phyloP scores from a whole-genome alignment of 2,113 vertebrate genomes.

The Colistium nudipinnis region DNA sequence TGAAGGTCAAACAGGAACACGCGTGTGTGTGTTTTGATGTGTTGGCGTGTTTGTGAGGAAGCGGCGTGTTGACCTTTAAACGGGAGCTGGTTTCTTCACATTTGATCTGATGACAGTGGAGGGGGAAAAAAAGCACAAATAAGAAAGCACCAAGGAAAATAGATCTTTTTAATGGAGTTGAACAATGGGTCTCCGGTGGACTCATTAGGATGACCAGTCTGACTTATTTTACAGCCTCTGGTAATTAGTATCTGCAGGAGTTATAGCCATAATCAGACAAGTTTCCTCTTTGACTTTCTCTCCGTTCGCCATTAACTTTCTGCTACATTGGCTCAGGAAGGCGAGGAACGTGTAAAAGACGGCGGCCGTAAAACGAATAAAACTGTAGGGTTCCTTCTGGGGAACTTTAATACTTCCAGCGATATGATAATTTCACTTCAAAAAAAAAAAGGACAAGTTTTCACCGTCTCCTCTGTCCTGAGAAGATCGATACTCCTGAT shows the following conservation, averaged over 20 bases:
- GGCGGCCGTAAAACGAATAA: conserved; percentile 1
- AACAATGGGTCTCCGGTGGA: conserved; percentile 1
- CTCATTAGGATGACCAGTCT: conserved; percentile 6
- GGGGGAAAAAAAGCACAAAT: neutral
- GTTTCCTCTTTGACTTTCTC: conserved; percentile 3
- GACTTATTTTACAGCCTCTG: conserved; percentile 1
- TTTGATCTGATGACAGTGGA: neutral
- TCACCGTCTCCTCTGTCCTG: neutral
- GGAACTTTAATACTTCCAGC: neutral
- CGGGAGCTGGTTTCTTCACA: neutral
- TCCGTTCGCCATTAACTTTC: neutral
- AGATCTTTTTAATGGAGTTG: conserved; percentile 3
- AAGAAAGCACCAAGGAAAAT: neutral
- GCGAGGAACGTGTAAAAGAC: neutral
- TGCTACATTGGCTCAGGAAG: neutral
- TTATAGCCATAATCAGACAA: neutral
- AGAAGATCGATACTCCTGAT: too few relatives aligned
- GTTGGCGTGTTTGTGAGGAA: neutral
- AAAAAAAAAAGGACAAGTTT: neutral
- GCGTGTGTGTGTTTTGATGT: neutral
- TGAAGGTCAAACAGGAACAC: too few relatives aligned
- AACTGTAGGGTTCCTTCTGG: conserved; percentile 3
- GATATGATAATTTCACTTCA: neutral
- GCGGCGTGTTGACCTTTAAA: neutral
- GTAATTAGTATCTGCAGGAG: conserved; percentile 9